Evolutionary conservation across 2,888 invertebrate genomes (phyloP).

Genomic region (Drosophila fulvimacula): DNA sequence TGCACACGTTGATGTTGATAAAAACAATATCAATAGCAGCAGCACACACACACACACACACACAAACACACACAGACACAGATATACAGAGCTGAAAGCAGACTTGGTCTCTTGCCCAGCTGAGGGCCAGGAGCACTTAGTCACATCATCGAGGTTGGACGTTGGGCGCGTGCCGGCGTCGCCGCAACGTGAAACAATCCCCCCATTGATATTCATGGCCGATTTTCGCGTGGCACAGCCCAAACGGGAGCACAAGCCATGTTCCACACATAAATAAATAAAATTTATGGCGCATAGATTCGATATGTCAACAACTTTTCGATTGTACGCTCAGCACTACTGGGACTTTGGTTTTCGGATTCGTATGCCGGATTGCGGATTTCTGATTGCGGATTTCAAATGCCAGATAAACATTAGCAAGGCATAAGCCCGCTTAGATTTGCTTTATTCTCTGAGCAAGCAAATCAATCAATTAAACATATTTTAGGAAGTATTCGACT

Average conservation of each 20-base stretch:
- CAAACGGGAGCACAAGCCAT: slow-evolving; percentile 51
- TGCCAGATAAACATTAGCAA: slow-evolving; percentile 4
- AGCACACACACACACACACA: background rate
- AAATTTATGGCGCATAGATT: slow-evolving; percentile 73
- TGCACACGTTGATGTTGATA: slow-evolving; percentile 67
- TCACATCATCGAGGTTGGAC: slow-evolving; percentile 36
- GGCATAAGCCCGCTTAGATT: slow-evolving; percentile 3
- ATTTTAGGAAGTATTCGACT: background rate
- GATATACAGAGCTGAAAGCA: slow-evolving; percentile 7
- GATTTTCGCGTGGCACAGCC: slow-evolving; percentile 58
- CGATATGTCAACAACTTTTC: slow-evolving; percentile 59
- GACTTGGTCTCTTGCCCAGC: slow-evolving; percentile 29
- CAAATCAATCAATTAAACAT: slow-evolving; percentile 31
- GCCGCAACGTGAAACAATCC: slow-evolving; percentile 56
- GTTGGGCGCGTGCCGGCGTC: slow-evolving; percentile 69
- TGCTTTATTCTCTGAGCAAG: slow-evolving; percentile 11
- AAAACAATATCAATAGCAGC: slow-evolving; percentile 74
- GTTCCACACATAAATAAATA: slow-evolving; percentile 72
- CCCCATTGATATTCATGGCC: slow-evolving; percentile 80
- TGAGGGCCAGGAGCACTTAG: slow-evolving; percentile 61
- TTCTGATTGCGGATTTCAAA: slow-evolving; percentile 25
- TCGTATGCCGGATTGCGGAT: slow-evolving; percentile 52
- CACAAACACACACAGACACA: background rate
- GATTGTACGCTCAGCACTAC: slow-evolving; percentile 54
- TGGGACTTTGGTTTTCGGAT: slow-evolving; percentile 55